Evolutionary conservation across 2,888 invertebrate genomes (phyloP).

Genomic region (Maniola hyperantus): DNA sequence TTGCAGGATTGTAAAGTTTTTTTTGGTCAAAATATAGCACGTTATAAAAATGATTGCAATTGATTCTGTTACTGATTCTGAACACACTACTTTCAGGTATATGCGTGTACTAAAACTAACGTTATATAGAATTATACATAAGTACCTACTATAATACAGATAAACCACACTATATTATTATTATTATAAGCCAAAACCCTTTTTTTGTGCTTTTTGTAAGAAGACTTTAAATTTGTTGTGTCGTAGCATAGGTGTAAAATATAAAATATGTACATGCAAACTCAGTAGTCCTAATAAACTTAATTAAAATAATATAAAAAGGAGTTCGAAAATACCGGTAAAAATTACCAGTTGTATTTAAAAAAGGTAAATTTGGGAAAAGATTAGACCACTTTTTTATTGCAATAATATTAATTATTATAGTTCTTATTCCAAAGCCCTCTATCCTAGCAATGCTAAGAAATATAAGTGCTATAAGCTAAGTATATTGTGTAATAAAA

Average conservation of each 20-base stretch:
- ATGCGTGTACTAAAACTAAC: no score
- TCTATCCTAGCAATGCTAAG: no score
- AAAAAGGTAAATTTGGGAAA: neutral
- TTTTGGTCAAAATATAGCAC: no score
- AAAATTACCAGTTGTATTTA: neutral
- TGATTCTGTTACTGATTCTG: no score
- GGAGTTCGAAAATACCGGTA: neutral
- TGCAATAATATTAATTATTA: neutral
- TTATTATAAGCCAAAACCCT: slow-evolving; percentile 4
- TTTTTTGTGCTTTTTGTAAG: neutral
- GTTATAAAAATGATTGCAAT: no score
- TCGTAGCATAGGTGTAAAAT: neutral
- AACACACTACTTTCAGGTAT: no score
- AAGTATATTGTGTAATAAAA: neutral
- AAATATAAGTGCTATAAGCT: neutral
- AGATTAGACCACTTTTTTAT: neutral
- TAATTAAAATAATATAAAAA: neutral
- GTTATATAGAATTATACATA: no score
- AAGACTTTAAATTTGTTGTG: neutral
- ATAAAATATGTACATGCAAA: slow-evolving; percentile 6
- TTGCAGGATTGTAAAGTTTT: no score
- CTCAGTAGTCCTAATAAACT: neutral
- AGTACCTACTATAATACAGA: neutral
- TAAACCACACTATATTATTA: no score
- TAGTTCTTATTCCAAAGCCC: neutral